Base-by-base conservation (phyloP, 2,113 vertebrate species). In the cattle (Bos taurus) region DNA sequence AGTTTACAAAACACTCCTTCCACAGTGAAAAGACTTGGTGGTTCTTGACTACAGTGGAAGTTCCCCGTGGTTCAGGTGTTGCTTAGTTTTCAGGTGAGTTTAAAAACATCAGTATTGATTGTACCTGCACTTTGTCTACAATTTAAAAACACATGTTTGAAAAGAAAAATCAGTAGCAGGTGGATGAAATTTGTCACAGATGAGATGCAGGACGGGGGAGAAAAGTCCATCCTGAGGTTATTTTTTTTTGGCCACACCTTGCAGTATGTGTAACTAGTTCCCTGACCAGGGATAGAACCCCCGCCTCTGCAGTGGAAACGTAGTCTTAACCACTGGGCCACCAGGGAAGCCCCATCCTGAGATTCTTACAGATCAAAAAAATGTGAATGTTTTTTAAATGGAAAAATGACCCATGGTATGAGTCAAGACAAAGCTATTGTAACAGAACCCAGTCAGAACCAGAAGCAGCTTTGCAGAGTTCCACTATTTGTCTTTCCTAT, bases 1-100 rank as follows among this genome's bases (percentile, higher is more conserved):
- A 48, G 56, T 43, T 97, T 95, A 62, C 95, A 97, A 57, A 40
- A 95, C 50, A 30, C 13, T 97, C 50, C 54, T 90, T 52, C 56
- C 48, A 96, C 40, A 85, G 0, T 1, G 59, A 91, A 93, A 67
- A 86, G 46, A 36, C 28, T n/a, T 54, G 46, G 33, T 15, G n/a
- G 88, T 57, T 85, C 43, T 1, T 21, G 50, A 60, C 60, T 5
- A 52, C 36, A 74, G 23, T 40, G 43, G 46, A 50, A 81, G 36
- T 36, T 60, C 46, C 78, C 19, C 7, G 7, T 0, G 57, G 10
- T 5, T 84, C 25, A 85, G 19, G 7, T 28, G 11, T 21, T 81
- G 59, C 33, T 46, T 5, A 82, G 36, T 52, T 95, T 96, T n/a
- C 88, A 62, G 6, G 1, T 21, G 9, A 52, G 23, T 48, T 93